Base-by-base conservation (phyloP, 2,888 invertebrate genomes). In the Mongoloraphidia duomilia region DNA sequence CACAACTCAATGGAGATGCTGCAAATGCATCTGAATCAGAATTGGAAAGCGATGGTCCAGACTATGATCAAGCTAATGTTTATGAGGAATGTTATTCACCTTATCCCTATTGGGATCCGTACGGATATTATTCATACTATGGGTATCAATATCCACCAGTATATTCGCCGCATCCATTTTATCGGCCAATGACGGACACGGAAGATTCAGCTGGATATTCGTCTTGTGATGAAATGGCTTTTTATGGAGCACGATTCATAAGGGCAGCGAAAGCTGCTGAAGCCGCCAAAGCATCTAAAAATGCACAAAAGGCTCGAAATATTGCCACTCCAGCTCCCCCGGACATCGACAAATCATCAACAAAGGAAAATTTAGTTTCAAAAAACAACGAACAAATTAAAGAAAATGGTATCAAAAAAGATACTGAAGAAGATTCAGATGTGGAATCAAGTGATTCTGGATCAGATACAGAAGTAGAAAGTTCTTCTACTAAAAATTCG, bases 141-240 rank as follows among this genome's bases (percentile, higher is more conserved):
- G 47, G 47, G 10, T 55, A 55, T 46, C 44, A 50, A n/a, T 48
- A 48, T 9, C 54, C 54, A 50, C 59, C 60, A 49, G 59, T 59
- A 55, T 62, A 63, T 50, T 59, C 63, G 6, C 61, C 61, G 2
- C 60, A 62, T 44, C 59, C 58, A 1, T 62, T 58, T 49, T 61
- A 61, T 47, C 54, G 50, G 6, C 50, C 51, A 9, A 35, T 51
- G 17, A 57, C 55, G 41, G 63, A 66, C 41, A 56, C 53, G 14
- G 64, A 66, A 50, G 66, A 63, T 43, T 54, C 56, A 41, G 60
- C 60, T 41, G 68, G 67, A n/a, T 70, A 70, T 53, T 68, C 67
- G 8, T 68, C 69, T 3, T 65, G 62, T 35, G 70, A 70, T 51
- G 71, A 71, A 60, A 67, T 68, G 65, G 59, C 63, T 9, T 62